Conservation (phyloP, 2,797 vertebrate species). For the Lates japonicus region DNA sequence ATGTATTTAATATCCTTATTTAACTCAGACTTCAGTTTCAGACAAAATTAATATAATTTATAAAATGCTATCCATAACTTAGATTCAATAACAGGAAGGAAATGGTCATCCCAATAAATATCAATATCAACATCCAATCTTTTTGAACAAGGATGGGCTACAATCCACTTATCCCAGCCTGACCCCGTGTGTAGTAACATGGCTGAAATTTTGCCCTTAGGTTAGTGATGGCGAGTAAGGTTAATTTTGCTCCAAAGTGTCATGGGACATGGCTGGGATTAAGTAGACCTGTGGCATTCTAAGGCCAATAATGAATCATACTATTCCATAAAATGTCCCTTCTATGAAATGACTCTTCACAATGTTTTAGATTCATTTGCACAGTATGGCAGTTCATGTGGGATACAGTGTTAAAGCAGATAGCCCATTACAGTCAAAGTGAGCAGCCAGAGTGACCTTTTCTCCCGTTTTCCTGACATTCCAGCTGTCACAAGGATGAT, state of each 20-base stretch:
- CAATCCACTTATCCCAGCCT: background rate
- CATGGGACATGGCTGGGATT: background rate
- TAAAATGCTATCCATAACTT: background rate
- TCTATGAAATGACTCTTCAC: background rate
- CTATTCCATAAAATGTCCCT: background rate
- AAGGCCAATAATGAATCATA: background rate
- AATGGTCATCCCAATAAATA: background rate
- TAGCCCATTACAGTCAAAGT: conserved; percentile 13
- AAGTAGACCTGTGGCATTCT: background rate
- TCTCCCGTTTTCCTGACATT: conserved; percentile 6
- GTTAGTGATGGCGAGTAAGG: no score
- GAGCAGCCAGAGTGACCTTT: background rate
- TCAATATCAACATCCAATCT: background rate
- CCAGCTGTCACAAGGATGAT: conserved; percentile 9
- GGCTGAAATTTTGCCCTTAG: background rate
- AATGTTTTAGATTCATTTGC: background rate
- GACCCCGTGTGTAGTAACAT: background rate
- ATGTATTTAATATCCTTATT: background rate
- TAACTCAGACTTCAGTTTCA: background rate
- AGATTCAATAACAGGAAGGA: background rate
- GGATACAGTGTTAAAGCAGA: background rate
- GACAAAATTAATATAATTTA: background rate
- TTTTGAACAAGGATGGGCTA: background rate
- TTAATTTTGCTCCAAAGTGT: background rate
- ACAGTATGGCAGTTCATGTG: background rate